These are phyloP conservation scores for Cephus pulcher DNA, from an alignment of 2,888 invertebrate genomes.

Conservation along the genomic window DNA sequence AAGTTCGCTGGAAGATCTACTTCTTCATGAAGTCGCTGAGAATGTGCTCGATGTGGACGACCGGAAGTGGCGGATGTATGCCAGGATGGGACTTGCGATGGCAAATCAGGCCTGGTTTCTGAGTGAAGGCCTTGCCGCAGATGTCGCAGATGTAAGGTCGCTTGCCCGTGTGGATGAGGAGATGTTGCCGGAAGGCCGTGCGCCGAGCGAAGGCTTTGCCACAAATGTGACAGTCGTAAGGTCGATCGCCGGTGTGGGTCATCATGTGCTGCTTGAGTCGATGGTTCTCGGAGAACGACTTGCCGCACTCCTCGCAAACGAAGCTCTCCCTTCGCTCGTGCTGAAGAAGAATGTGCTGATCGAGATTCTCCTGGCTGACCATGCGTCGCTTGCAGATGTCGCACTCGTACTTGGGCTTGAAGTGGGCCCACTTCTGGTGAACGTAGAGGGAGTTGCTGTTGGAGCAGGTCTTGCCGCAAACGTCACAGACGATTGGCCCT, in stretches of 20 bases:
- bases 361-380: constrained; percentile 53
- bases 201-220: constrained; percentile 19
- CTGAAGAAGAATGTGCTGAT: constrained; percentile 44
- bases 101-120: constrained; percentile 19
- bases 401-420: constrained; percentile 54
- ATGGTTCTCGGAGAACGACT: constrained; percentile 15
- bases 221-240: constrained; percentile 17
- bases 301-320: constrained; percentile 20
- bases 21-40: constrained; percentile 21
- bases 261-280: constrained; percentile 21
- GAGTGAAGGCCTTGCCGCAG: constrained; percentile 19
- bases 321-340: constrained; percentile 16
- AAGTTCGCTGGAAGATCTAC: background rate
- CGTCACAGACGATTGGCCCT: constrained; percentile 54
- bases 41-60: constrained; percentile 7
- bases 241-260: constrained; percentile 17
- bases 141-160: constrained; percentile 20
- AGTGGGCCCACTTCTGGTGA: constrained; percentile 58
- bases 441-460: constrained; percentile 56
- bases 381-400: constrained; percentile 50
- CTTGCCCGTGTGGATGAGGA: constrained; percentile 42
- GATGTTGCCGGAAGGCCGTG: constrained; percentile 36
- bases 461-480: constrained; percentile 57
- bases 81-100: constrained; percentile 20
- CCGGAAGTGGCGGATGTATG: constrained; percentile 13